Evolutionary conservation across 1,140 invertebrate species (phyloP), one percentile per base, ranked within the genome.

Genomic region (Leptinotarsa lineolata): DNA sequence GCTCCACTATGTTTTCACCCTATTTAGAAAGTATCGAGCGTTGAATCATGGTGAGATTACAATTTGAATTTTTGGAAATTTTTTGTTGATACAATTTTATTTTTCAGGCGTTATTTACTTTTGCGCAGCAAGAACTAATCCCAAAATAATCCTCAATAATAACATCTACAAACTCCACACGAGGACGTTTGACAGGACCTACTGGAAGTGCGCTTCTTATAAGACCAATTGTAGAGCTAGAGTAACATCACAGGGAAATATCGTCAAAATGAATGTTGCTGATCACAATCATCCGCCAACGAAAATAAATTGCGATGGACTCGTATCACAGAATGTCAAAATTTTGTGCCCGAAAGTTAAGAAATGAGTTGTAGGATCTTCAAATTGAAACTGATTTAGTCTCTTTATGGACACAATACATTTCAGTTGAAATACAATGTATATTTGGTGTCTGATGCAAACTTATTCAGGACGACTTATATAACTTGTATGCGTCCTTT

Each of bases 151-250:
- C 12, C 69, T 78, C 18, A 73, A 80, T 68, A 75, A 73, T 61
- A 76, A 72, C 58, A 70, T 72, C 15, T 78, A 70, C 54, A 78
- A 72, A 30, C 48, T 72, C 11, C 20, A 72, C n/a, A 61, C 58
- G 3, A 74, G 73, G 20, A 64, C 67, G 22, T 64, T 61, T 4
- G 69, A 76, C 13, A 70, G 77, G 18, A 80, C 77, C 1, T 78
- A 77, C 48, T 82, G 81, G 81, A 74, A 78, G 20, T 82, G 81
- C 30, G 68, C 72, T 5, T 76, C 73, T 1, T 74, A 72, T 64
- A 77, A 74, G 46, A 70, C 21, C 1, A 74, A 71, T 48, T 81
- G 80, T 64, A 81, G 74, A 72, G 74, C 74, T 22, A 72, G 75
- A 64, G n/a, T 80, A 16, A 73, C 61, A 18, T 74, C 76, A 8